These are phyloP conservation scores for Diplodus sargus DNA, from an alignment of 2,797 vertebrate species.

Conservation along the genomic window DNA sequence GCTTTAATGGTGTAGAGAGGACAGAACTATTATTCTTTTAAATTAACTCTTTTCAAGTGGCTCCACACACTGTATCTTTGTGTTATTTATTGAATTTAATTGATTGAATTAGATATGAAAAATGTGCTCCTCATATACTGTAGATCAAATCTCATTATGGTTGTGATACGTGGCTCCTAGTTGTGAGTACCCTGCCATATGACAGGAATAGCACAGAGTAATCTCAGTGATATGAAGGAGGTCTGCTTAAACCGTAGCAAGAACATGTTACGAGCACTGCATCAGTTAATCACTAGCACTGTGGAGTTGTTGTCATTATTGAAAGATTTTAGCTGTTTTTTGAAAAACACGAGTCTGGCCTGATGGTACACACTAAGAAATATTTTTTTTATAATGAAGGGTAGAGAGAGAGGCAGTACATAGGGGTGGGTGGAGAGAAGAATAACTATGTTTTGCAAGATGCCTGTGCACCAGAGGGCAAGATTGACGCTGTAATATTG, in stretches of 20 bases:
- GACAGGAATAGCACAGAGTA: not conserved
- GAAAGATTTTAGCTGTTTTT: constrained; percentile 8
- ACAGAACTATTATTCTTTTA: not conserved
- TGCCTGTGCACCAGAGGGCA: constrained; percentile 30
- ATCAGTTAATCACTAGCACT: constrained; percentile 8
- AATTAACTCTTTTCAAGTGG: constrained; percentile 4
- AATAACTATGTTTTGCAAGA: constrained; percentile 25
- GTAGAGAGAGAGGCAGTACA: not conserved
- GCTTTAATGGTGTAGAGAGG: not conserved
- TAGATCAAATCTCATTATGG: not conserved
- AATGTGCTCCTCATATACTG: not conserved
- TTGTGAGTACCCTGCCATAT: not conserved
- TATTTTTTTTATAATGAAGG: not conserved
- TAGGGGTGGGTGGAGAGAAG: not conserved
- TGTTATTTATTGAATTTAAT: too few relatives aligned
- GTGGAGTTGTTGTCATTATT: constrained; percentile 21
- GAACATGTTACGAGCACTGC: not conserved
- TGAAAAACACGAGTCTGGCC: too few relatives aligned
- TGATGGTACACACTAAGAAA: too few relatives aligned
- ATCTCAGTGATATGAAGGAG: not conserved
- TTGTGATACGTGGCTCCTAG: not conserved
- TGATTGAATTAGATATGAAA: not conserved
- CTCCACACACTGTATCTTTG: not conserved
- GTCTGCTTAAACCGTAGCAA: not conserved
- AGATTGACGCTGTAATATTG: constrained; percentile 38